These are phyloP conservation scores for Mimas tiliae DNA, from an alignment of 2,888 invertebrate genomes.

Conservation along the genomic window DNA sequence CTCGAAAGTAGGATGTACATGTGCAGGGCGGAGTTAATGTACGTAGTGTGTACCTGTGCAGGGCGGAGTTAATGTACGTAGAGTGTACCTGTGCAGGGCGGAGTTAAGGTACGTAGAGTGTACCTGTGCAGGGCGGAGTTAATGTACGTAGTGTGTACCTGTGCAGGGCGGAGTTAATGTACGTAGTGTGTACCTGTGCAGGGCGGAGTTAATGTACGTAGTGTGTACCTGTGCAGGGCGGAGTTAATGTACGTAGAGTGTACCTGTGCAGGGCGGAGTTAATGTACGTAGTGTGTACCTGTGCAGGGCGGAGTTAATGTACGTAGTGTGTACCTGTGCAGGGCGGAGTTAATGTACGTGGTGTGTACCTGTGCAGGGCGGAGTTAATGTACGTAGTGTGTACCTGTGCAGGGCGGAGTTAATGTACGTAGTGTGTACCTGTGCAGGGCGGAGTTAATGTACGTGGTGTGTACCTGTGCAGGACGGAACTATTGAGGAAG, in stretches of 20 bases:
- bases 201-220: neutral
- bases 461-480: constrained; percentile 34
- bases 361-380: too few species aligned
- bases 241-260: neutral
- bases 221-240: too few species aligned
- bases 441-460: neutral
- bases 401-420: too few species aligned
- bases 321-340: too few species aligned
- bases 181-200: neutral
- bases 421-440: too few species aligned
- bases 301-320: neutral
- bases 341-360: too few species aligned
- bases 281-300: neutral
- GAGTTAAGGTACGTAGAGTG: neutral
- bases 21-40: neutral
- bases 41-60: neutral
- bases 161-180: neutral
- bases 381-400: too few species aligned
- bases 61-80: neutral
- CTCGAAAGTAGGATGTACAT: neutral
- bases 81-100: neutral
- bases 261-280: neutral
- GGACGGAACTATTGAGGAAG: constrained; percentile 27
- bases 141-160: neutral
- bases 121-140: neutral